These are phyloP conservation scores for Enhydra lutris DNA, from an alignment of 2,113 vertebrate genomes.

Conservation along the genomic window DNA sequence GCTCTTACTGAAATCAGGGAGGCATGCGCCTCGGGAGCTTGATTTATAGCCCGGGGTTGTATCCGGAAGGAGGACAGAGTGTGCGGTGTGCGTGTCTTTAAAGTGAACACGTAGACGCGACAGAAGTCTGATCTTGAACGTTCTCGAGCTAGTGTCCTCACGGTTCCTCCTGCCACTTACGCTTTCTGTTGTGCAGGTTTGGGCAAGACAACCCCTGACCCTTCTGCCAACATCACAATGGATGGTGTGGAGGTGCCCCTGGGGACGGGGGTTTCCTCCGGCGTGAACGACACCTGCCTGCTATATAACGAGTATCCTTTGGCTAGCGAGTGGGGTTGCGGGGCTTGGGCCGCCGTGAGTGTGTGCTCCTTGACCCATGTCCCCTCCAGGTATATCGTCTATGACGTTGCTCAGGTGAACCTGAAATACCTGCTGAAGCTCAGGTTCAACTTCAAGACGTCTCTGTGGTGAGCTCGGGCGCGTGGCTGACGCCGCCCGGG, in stretches of 20 bases:
- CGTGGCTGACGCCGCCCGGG: background rate
- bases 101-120: background rate
- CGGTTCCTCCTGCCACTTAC: background rate
- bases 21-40: background rate
- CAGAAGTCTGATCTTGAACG: background rate
- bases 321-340: background rate
- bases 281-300: conserved; percentile 94
- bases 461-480: conserved; percentile 90
- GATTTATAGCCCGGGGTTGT: background rate
- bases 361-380: conserved; percentile 79
- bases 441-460: conserved; percentile 96
- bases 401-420: conserved; percentile 95
- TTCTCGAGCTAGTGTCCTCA: background rate
- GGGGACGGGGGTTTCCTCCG: conserved; percentile 90
- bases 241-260: conserved; percentile 94
- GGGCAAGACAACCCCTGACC: conserved; percentile 95
- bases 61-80: background rate
- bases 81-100: background rate
- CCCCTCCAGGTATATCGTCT: conserved; percentile 94
- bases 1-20: background rate
- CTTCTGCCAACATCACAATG: conserved; percentile 86
- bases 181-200: conserved; percentile 84
- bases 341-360: background rate
- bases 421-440: conserved; percentile 98
- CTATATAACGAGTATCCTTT: conserved; percentile 99